phyloP scores from a whole-genome alignment of 2,113 vertebrate genomes.

The Kryptolebias marmoratus region DNA sequence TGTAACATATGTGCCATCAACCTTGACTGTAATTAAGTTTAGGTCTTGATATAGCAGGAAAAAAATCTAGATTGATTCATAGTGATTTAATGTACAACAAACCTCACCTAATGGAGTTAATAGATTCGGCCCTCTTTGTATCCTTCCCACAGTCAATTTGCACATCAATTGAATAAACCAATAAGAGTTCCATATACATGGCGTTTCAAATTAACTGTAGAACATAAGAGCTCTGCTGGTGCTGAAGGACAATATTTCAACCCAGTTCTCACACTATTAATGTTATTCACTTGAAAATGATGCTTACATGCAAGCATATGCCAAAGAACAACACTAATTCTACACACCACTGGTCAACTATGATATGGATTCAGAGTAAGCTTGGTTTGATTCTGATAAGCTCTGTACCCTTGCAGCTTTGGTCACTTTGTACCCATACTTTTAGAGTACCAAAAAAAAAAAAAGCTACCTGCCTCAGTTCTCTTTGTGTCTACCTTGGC shows the following conservation, averaged over 20 bases:
- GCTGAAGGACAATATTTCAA: not conserved
- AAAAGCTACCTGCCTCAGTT: too few relatives aligned
- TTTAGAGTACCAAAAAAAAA: too few relatives aligned
- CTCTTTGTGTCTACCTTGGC: too few relatives aligned
- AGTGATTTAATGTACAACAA: not conserved
- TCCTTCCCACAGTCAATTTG: not conserved
- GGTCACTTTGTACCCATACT: too few relatives aligned
- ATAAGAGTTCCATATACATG: not conserved
- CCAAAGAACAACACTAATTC: not conserved
- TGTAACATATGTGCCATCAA: conserved; percentile 6
- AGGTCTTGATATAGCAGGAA: not conserved
- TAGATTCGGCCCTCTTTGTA: not conserved
- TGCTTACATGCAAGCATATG: not conserved
- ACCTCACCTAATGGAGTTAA: conserved; percentile 1
- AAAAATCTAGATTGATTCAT: not conserved
- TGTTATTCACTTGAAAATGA: not conserved
- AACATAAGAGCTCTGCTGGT: not conserved
- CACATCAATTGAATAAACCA: not conserved
- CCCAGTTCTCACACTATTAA: not conserved
- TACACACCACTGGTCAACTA: too few relatives aligned
- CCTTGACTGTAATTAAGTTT: conserved; percentile 8
- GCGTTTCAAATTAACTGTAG: not conserved
- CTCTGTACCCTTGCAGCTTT: too few relatives aligned
- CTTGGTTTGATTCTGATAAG: too few relatives aligned
- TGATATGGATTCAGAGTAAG: too few relatives aligned